A percentile compares a stretch with the other conserved stretches of the same genome.
phyloP scores from a whole-genome alignment of 2,797 vertebrate genomes.

The Myripristis murdjan region DNA sequence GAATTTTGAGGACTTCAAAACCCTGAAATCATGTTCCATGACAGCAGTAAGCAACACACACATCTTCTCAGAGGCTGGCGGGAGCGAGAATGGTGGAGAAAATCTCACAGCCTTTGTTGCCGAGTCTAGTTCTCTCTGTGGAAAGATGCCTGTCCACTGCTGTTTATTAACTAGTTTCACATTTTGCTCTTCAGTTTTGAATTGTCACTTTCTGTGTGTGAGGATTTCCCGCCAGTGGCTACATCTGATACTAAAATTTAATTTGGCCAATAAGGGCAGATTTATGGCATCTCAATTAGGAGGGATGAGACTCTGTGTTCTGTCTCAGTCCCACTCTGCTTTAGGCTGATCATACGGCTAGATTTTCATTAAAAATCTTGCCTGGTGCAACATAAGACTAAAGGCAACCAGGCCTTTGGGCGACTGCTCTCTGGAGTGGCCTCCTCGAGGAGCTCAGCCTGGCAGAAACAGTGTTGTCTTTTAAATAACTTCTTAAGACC shows the following conservation, averaged over 20 bases:
- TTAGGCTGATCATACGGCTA: constrained; percentile 51
- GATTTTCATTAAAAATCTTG: constrained; percentile 24
- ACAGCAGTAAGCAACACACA: constrained; percentile 31
- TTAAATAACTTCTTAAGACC: too few species aligned
- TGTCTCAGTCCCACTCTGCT: constrained; percentile 53
- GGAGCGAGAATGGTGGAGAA: constrained; percentile 27
- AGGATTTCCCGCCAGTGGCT: constrained; percentile 56
- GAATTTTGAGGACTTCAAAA: too few species aligned
- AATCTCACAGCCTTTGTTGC: constrained; percentile 34
- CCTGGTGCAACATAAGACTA: constrained; percentile 9
- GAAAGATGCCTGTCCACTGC: constrained; percentile 52
- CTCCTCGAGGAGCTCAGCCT: constrained; percentile 43
- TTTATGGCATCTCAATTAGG: constrained; percentile 46
- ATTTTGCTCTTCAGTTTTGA: too few species aligned
- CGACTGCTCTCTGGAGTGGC: constrained; percentile 19
- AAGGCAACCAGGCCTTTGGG: constrained; percentile 64
- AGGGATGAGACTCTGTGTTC: constrained; percentile 44
- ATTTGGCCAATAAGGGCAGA: constrained; percentile 52
- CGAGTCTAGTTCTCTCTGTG: constrained; percentile 46
- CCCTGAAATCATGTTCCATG: neutral
- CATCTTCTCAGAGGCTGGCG: constrained; percentile 5
- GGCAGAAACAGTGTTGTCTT: constrained; percentile 34
- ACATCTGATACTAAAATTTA: constrained; percentile 50
- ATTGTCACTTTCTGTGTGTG: constrained; percentile 40
- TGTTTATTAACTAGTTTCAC: constrained; percentile 44